These are phyloP conservation scores for Microtus richardsoni DNA, from an alignment of 2,113 vertebrate genomes.

Conservation along the genomic window DNA sequence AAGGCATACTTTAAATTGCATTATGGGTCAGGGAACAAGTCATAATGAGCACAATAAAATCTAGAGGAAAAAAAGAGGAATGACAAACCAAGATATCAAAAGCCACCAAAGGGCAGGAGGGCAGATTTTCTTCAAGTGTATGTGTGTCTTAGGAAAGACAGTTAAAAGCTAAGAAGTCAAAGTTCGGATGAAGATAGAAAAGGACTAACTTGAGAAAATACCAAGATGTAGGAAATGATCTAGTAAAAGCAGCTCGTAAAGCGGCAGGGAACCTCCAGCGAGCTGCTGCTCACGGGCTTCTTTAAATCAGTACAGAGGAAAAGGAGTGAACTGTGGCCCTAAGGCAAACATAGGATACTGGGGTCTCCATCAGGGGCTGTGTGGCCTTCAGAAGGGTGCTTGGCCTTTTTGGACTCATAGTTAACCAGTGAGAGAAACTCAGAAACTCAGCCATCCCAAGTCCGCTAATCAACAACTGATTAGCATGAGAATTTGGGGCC, in stretches of 20 bases:
- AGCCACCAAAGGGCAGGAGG: neutral
- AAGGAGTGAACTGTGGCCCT: neutral
- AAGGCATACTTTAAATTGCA: slow-evolving; percentile 37
- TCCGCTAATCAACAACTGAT: neutral
- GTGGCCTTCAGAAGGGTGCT: neutral
- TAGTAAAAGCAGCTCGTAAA: slow-evolving; percentile 26
- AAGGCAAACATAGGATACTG: neutral
- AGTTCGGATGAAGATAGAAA: neutral
- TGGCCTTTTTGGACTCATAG: neutral
- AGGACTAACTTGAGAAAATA: neutral
- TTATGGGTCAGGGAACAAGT: slow-evolving; percentile 56
- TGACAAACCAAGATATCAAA: slow-evolving; percentile 37
- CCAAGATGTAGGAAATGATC: neutral
- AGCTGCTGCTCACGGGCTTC: neutral
- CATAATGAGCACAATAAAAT: slow-evolving; percentile 32
- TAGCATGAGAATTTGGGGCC: neutral
- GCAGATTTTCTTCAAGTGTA: slow-evolving; percentile 40
- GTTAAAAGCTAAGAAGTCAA: slow-evolving; percentile 34
- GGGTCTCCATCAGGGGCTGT: neutral
- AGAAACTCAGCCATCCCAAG: neutral
- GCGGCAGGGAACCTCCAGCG: neutral
- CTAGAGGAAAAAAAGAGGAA: neutral
- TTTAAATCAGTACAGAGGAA: neutral
- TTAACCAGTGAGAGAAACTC: neutral
- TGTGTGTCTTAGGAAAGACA: neutral